phyloP scores from a whole-genome alignment of 2,113 vertebrate genomes.

The Laticauda laticaudata region DNA sequence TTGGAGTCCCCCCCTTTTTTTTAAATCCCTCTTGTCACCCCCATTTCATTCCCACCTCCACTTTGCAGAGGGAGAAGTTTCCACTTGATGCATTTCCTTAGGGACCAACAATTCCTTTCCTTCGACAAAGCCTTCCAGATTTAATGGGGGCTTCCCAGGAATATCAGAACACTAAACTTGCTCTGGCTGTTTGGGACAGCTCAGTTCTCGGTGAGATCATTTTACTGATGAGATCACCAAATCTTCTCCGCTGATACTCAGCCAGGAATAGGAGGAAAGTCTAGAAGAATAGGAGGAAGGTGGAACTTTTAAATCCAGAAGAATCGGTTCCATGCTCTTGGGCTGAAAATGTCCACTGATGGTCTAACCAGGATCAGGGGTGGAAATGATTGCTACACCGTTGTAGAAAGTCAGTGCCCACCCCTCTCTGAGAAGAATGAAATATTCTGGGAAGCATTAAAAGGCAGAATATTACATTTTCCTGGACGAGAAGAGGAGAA shows the following conservation, averaged over 20 bases:
- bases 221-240: conserved; percentile 70
- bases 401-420: too few species aligned
- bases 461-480: too few species aligned
- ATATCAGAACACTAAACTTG: conserved; percentile 67
- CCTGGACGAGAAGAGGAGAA: too few species aligned
- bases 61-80: conserved; percentile 13
- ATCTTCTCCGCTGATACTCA: conserved; percentile 60
- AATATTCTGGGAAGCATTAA: too few species aligned
- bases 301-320: conserved; percentile 43
- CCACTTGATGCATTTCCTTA: conserved; percentile 24
- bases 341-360: background rate
- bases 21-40: background rate
- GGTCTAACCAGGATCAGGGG: background rate
- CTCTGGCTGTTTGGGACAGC: conserved; percentile 70
- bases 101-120: conserved; percentile 45
- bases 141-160: conserved; percentile 71
- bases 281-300: conserved; percentile 23
- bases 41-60: background rate
- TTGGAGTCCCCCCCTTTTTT: background rate
- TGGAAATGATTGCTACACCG: background rate
- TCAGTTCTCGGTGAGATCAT: conserved; percentile 64
- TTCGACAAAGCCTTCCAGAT: conserved; percentile 44
- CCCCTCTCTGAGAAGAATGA: background rate
- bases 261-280: conserved; percentile 59
- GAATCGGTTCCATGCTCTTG: background rate